Percentiles rank a stretch among this genome's conserved stretches.
Evolutionary conservation across 2,113 vertebrate genomes (phyloP).

Genomic region (Phylloscopus trochilus): DNA sequence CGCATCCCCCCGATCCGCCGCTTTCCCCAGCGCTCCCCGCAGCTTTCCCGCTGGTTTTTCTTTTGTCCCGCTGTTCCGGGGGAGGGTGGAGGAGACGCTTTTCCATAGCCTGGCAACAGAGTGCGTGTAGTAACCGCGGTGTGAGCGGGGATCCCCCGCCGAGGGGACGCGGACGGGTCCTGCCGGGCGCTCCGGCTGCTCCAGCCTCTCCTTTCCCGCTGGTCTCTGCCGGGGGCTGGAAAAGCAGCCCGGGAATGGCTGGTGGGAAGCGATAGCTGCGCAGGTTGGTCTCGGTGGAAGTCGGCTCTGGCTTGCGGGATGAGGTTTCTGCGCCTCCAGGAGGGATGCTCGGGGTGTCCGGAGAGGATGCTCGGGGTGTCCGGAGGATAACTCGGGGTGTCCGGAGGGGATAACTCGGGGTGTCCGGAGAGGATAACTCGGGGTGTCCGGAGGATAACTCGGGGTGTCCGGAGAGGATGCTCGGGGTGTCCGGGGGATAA

Average conservation of each 20-base stretch:
- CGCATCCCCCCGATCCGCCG: accelerated
- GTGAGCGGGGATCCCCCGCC: neutral
- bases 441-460: too few relatives aligned
- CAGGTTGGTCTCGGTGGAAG: neutral
- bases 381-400: neutral
- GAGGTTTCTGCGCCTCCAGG: neutral
- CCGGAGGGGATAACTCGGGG: neutral
- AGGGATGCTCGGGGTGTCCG: neutral
- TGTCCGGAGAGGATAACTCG: too few relatives aligned
- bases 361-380: neutral
- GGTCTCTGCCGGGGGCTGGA: neutral
- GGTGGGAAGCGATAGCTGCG: accelerated
- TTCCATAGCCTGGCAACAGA: constrained; percentile 34
- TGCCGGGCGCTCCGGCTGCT: neutral
- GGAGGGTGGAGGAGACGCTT: neutral
- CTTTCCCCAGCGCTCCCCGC: accelerated
- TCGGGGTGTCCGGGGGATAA: too few relatives aligned
- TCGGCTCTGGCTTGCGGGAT: accelerated
- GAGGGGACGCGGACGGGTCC: neutral
- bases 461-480: too few relatives aligned
- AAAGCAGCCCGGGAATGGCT: neutral
- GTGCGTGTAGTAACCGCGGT: neutral
- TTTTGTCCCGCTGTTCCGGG: neutral
- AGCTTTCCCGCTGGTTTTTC: neutral
- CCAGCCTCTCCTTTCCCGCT: neutral